Conservation (phyloP, 2,888 invertebrate genomes). For the Eupeodes luniger region DNA sequence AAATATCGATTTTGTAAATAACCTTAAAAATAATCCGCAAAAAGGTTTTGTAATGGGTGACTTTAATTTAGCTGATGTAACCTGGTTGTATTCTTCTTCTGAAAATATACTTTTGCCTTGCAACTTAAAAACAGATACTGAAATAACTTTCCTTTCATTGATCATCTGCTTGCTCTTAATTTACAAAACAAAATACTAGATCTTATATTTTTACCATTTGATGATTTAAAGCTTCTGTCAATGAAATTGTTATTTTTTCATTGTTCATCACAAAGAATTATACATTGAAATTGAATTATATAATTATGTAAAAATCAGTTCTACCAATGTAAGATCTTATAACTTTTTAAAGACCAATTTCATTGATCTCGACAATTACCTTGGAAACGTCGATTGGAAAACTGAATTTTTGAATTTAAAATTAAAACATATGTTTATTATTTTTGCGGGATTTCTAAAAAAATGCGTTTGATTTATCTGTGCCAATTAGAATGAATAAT, state of each 20-base stretch:
- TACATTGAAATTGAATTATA: conserved; percentile 8
- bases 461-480: too few relatives aligned
- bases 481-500: too few relatives aligned
- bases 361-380: not conserved
- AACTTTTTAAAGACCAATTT: conserved; percentile 2
- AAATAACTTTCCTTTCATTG: not conserved
- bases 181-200: not conserved
- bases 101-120: not conserved
- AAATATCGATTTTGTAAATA: not conserved
- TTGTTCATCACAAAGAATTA: conserved; percentile 1
- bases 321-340: not conserved
- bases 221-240: not conserved
- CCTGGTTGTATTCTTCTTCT: not conserved
- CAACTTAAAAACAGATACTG: too few relatives aligned
- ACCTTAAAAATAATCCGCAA: not conserved
- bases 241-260: not conserved
- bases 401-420: not conserved
- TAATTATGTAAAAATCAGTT: not conserved
- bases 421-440: not conserved
- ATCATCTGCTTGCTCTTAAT: not conserved
- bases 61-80: not conserved
- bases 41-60: not conserved
- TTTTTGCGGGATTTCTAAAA: not conserved
- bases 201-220: not conserved
- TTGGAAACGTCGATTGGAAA: not conserved